Base-by-base conservation (phyloP, 2,797 vertebrate species). In the Buphagus erythrorhynchus region DNA sequence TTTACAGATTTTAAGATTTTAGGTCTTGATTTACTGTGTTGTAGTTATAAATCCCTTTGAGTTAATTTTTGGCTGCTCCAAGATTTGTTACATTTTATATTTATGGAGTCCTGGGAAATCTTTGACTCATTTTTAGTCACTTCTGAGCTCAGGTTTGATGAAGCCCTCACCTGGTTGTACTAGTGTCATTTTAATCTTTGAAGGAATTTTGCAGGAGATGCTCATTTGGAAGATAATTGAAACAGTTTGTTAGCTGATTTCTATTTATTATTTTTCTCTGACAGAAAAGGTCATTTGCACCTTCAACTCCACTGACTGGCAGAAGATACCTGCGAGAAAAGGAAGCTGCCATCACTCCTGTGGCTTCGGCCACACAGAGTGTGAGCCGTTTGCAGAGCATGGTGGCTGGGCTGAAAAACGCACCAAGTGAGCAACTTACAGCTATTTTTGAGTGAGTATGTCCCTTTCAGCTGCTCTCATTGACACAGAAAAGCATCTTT, bases 281-380 rank as follows among this genome's bases (percentile, higher is more conserved):
- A 29, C 96, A 99, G 99, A 98, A 98, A 4, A 98, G 97, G 48
- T 99, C 98, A 7, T 99, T 99, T 88, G 98, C 99, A 16, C 99
- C 99, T 77, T 99, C 99, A 74, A 99, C 99, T 14, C 99, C 99
- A 3, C 98, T 99, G 93, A 99, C 99, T 2, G 99, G 99, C 17
- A 98, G 99, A 3, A 97, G 98, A 5, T 99, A 99, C 98, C 98
- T 99, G 86, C 98, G 98, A 77, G 99, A 99, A 93, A 99, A 99
- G 97, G 99, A 99, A 87, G 95, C 98, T 49, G 97, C 98, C 10
- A 98, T 99, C 94, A 99, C 99, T 13, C 99, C 99, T 0, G 99
- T 99, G 43, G 99, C 99, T 71, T 99, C 99, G 3, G 99, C 99
- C 1, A 99, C 99, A 2, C 99, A 99, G 67, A 99, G 99, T 2